These are phyloP conservation scores for Hydropsyche tenuis DNA, from an alignment of 1,140 invertebrate genomes.

Conservation along the genomic window DNA sequence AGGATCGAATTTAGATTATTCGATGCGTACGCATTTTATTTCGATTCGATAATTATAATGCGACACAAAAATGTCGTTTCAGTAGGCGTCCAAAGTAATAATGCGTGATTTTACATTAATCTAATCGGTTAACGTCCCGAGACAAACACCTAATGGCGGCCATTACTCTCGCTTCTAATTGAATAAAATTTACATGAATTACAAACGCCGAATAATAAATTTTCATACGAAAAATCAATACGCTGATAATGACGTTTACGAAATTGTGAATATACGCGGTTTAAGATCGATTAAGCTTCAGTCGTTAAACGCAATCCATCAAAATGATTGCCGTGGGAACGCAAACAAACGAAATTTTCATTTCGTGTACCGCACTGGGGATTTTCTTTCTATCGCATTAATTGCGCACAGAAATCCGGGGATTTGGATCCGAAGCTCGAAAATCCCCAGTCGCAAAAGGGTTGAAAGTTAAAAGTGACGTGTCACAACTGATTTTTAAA, in stretches of 20 bases:
- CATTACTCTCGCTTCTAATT: not conserved
- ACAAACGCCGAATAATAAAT: no score
- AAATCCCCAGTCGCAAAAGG: not conserved
- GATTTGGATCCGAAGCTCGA: not conserved
- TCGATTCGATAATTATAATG: no score
- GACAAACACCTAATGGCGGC: slow-evolving; percentile 14
- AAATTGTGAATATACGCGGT: no score
- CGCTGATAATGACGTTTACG: no score
- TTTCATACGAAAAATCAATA: no score
- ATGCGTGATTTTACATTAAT: slow-evolving; percentile 20
- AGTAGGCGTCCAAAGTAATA: not conserved
- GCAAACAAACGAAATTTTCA: not conserved
- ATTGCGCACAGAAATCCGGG: no score
- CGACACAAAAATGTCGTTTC: no score
- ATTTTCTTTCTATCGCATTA: no score
- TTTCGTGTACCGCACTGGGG: not conserved
- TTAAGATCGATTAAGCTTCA: not conserved
- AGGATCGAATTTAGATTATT: no score
- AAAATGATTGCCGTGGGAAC: slow-evolving; percentile 7
- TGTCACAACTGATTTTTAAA: slow-evolving; percentile 32
- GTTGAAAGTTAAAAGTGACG: slow-evolving; percentile 5
- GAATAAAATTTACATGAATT: no score
- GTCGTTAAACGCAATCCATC: not conserved
- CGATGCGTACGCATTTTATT: no score
- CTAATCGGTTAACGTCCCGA: slow-evolving; percentile 15